phyloP scores from a whole-genome alignment of 2,888 invertebrate genomes.

The Sialis lutaria region DNA sequence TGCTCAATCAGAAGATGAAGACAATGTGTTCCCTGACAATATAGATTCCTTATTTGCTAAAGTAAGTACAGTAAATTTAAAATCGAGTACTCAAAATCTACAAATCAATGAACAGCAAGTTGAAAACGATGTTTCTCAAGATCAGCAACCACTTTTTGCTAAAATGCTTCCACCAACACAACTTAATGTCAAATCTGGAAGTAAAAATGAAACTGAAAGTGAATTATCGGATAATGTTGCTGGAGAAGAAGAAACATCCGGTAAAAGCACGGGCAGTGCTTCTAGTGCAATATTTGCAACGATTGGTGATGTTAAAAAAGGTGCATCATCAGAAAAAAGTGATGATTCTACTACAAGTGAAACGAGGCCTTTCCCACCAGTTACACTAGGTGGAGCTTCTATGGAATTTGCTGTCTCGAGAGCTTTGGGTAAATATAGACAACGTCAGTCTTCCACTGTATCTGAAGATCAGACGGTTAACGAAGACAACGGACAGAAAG shows the following conservation, averaged over 20 bases:
- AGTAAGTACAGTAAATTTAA: conserved; percentile 25
- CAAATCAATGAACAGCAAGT: conserved; percentile 21
- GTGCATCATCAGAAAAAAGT: conserved; percentile 39
- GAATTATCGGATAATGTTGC: conserved; percentile 39
- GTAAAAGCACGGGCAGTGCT: conserved; percentile 43
- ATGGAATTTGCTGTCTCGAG: conserved; percentile 75
- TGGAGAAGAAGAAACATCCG: conserved; percentile 38
- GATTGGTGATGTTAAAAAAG: conserved; percentile 43
- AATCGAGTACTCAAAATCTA: conserved; percentile 25
- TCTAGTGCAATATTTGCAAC: conserved; percentile 51
- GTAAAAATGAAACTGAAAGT: conserved; percentile 37
- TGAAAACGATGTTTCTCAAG: conserved; percentile 17
- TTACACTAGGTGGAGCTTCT: conserved; percentile 42
- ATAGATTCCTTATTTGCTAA: conserved; percentile 47
- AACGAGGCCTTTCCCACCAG: conserved; percentile 28
- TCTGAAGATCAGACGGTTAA: conserved; percentile 44
- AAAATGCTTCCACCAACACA: conserved; percentile 13
- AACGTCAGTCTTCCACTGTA: conserved; percentile 51
- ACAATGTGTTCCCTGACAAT: conserved; percentile 44
- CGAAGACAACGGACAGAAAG: conserved; percentile 30
- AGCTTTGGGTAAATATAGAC: conserved; percentile 62
- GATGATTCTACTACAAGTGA: conserved; percentile 35
- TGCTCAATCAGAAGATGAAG: conserved; percentile 50
- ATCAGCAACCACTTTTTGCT: conserved; percentile 17
- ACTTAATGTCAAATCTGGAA: conserved; percentile 21